Percentiles rank a stretch among this genome's conserved stretches.
Conservation (phyloP, 2,888 invertebrate species). For the Tuberolachnus salignus region DNA sequence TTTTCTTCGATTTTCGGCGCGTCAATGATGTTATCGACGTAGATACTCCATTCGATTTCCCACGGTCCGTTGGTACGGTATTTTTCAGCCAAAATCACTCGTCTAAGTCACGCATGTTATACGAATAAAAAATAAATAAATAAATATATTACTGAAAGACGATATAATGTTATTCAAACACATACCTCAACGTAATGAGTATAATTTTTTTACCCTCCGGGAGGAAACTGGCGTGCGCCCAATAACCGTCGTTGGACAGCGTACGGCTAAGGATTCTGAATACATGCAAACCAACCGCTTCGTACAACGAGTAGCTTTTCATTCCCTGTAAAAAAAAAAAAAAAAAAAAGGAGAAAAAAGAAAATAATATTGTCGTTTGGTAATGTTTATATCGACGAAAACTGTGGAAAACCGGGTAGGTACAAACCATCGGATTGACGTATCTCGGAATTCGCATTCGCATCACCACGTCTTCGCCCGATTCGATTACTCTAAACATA, state of each 20-base stretch:
- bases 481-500: constrained; percentile 63
- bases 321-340: constrained; percentile 70
- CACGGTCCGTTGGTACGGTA: constrained; percentile 74
- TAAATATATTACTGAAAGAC: too few relatives aligned
- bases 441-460: constrained; percentile 74
- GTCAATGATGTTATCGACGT: constrained; percentile 74
- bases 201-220: constrained; percentile 71
- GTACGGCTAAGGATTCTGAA: constrained; percentile 66
- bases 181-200: constrained; percentile 74
- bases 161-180: constrained; percentile 58
- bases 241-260: constrained; percentile 69
- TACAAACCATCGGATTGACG: constrained; percentile 65
- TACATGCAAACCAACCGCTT: constrained; percentile 74
- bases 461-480: constrained; percentile 69
- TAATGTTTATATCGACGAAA: too few relatives aligned
- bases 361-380: constrained; percentile 58
- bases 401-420: neutral
- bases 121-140: too few relatives aligned
- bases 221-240: constrained; percentile 72
- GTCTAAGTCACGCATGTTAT: constrained; percentile 64
- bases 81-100: constrained; percentile 75
- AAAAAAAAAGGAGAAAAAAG: too few relatives aligned
- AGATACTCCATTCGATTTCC: constrained; percentile 78
- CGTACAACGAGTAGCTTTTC: constrained; percentile 74
- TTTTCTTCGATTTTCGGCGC: constrained; percentile 69